Evolutionary conservation across 2,113 vertebrate species (phyloP), one percentile per base, ranked within the genome.

Genomic region (Neopipo cinnamomea): DNA sequence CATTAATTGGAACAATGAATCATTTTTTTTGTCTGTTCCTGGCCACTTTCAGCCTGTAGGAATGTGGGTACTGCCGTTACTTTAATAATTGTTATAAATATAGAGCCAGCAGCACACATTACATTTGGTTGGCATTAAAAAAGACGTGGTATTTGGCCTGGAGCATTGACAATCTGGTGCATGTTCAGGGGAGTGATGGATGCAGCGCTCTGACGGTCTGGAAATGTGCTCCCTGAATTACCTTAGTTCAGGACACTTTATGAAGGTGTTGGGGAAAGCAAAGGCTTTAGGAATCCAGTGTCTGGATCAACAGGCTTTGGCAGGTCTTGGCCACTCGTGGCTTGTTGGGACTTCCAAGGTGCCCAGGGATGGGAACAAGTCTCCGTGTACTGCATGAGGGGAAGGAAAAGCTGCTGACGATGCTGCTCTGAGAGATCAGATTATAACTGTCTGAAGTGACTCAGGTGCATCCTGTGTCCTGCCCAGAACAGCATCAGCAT

Each of bases 1-100:
- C 80, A 72, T 82, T 97, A 97, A 96, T 95, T 96, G 95, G 76
- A 85, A 95, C 92, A 78, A 88, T 96, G 91, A 93, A 95, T 96
- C 92, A 3, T 12, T 67, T 81, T 65, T 61, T 68, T 92, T 39
- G 44, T n/a, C 73, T 55, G 23, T 61, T 73, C 68, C 68, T 33
- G 80, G 72, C 82, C 65, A 84, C 85, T 87, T 70, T 49, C 52
- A 79, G 70, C 91, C 92, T 85, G 61, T 78, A 50, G 73, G 73
- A 93, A 92, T 47, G 76, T 74, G 72, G 73, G 70, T 92, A 17
- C 49, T 87, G 73, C 70, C 21, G 46, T 93, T 87, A 84, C 62
- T 92, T 91, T 86, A 71, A 82, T 81, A 93, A 92, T 94, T 94
- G 93, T 93, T 94, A 91, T 79, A 93, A 95, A 92, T 75, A 95